Evolutionary conservation across 2,888 invertebrate species (phyloP), one percentile per base, ranked within the genome.

Genomic region (Carterocephalus palaemon): DNA sequence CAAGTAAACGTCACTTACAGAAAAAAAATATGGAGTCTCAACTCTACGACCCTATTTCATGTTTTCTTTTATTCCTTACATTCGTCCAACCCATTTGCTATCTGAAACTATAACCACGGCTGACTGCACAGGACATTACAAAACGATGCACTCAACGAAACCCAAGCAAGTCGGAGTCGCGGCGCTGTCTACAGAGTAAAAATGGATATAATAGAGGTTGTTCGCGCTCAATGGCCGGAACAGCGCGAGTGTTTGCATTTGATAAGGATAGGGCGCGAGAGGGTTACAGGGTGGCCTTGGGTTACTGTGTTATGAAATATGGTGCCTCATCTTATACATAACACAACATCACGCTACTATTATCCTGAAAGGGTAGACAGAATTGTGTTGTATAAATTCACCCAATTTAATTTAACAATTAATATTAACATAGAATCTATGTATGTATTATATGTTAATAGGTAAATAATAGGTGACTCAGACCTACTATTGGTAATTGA

Each of bases 231-330:
- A 80, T 78, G 82, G 75, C 74, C 75, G 82, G 76, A 80, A 81
- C 75, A 57, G 58, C 63, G 64, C 70, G 82, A 82, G 85, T 85
- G 85, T 84, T 80, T 75, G 76, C 76, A 74, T 76, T 79, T 79
- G 85, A 85, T 85, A 85, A 85, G 84, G 43, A 36, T 23, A 43
- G 34, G 56, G 59, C 54, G 62, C 26, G 9, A 26, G 32, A 39
- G 46, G 46, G 38, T 38, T 38, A 13, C 24, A 29, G 40, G 23
- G 17, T n/a, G 10, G 10, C 8, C 10, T 19, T 28, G 8, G 15
- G 28, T 8, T 15, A 15, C 4, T n/a, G n/a, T n/a, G n/a, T n/a
- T n/a, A n/a, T n/a, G n/a, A n/a, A n/a, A n/a, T n/a, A n/a, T n/a
- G n/a, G n/a, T n/a, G n/a, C n/a, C n/a, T n/a, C n/a, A n/a, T n/a